These are phyloP conservation scores for Microctenopoma lineatum DNA, from an alignment of 2,797 vertebrate genomes.

Conservation along the genomic window DNA sequence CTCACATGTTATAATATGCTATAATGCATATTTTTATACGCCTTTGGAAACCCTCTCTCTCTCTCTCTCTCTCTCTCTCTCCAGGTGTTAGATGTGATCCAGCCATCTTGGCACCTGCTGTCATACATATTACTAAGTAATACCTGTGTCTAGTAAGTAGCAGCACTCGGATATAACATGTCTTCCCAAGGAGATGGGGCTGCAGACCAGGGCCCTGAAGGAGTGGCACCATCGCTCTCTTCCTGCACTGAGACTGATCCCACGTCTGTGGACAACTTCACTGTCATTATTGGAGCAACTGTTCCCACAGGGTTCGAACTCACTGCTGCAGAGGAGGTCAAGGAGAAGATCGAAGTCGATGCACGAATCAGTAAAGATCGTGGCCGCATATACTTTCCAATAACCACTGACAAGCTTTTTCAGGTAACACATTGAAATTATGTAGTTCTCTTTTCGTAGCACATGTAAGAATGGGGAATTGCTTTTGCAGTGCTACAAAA, in stretches of 20 bases:
- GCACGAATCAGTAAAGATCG: slow-evolving; percentile 90
- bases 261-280: slow-evolving; percentile 48
- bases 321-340: slow-evolving; percentile 93
- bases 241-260: slow-evolving; percentile 34
- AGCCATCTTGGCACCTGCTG: background rate
- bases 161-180: slow-evolving; percentile 50
- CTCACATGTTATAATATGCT: no score
- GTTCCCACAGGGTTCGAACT: slow-evolving; percentile 96
- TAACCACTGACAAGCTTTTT: slow-evolving; percentile 85
- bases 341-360: slow-evolving; percentile 89
- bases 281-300: slow-evolving; percentile 90
- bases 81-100: slow-evolving; percentile 17
- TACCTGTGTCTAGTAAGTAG: slow-evolving; percentile 6
- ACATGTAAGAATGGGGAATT: no score
- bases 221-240: background rate
- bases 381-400: slow-evolving; percentile 94
- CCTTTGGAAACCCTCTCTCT: background rate
- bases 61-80: background rate
- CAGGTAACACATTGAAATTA: slow-evolving; percentile 78
- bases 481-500: no score
- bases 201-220: slow-evolving; percentile 17
- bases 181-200: slow-evolving; percentile 43
- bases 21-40: no score
- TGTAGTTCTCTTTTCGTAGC: no score
- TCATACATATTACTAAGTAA: background rate